A percentile compares a stretch with the other conserved stretches of the same genome.
Conservation (phyloP, 2,888 invertebrate genomes). For the Ligdia adustata region DNA sequence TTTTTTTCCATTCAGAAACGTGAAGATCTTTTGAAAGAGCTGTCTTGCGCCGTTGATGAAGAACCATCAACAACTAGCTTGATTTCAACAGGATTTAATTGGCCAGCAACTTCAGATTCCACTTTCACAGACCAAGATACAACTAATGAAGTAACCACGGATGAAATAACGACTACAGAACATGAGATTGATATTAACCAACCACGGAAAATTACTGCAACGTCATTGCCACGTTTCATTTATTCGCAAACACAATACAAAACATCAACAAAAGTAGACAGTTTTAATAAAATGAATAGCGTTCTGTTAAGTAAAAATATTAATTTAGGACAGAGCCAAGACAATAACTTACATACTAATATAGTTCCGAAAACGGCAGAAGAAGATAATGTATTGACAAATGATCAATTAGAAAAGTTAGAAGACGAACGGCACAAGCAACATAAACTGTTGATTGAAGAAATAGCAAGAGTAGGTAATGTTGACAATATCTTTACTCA, state of each 20-base stretch:
- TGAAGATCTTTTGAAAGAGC: constrained; percentile 83
- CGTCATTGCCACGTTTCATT: constrained; percentile 38
- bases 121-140: constrained; percentile 56
- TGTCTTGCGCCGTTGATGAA: constrained; percentile 83
- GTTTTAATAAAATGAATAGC: constrained; percentile 42
- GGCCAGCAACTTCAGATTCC: constrained; percentile 51
- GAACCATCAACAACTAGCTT: constrained; percentile 57
- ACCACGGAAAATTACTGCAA: constrained; percentile 43
- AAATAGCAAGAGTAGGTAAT: constrained; percentile 71
- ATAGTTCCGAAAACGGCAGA: constrained; percentile 59
- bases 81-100: constrained; percentile 47
- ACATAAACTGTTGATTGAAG: constrained; percentile 73
- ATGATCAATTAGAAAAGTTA: constrained; percentile 60
- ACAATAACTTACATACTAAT: constrained; percentile 68
- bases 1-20: constrained; percentile 77
- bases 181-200: constrained; percentile 55
- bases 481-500: constrained; percentile 77
- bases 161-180: constrained; percentile 57
- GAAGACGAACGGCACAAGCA: constrained; percentile 71
- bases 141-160: constrained; percentile 54
- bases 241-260: constrained; percentile 33
- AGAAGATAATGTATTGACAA: constrained; percentile 52
- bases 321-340: constrained; percentile 48
- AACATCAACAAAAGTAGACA: constrained; percentile 29
- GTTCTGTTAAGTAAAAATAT: constrained; percentile 50